Evolutionary conservation across 2,797 vertebrate genomes (phyloP).

Genomic region (Enteromius afrohamiltoni): DNA sequence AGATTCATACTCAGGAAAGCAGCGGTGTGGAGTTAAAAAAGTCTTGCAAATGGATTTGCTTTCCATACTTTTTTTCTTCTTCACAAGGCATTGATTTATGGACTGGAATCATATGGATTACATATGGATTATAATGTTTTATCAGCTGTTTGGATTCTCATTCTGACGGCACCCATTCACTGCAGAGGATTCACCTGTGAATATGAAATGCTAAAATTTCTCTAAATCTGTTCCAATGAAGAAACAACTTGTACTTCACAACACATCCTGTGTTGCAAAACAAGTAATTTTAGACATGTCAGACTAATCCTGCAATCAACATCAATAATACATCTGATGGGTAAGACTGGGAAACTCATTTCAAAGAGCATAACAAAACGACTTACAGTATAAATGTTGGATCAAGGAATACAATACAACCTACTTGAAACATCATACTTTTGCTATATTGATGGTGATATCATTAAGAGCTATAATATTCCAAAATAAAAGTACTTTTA

Average conservation of each 20-base stretch:
- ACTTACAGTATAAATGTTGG: conserved; percentile 1
- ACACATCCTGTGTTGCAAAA: background rate
- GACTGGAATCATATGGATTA: background rate
- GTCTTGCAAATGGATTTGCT: background rate
- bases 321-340: conserved; percentile 30
- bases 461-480: conserved; percentile 10
- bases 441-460: conserved; percentile 8
- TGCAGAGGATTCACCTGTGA: background rate
- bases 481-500: background rate
- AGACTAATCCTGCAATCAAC: background rate
- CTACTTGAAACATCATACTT: conserved; percentile 7
- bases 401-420: conserved; percentile 28
- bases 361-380: conserved; percentile 28
- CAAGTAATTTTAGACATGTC: background rate
- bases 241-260: background rate
- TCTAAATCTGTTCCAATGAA: background rate
- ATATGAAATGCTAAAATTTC: background rate
- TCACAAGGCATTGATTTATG: background rate
- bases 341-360: conserved; percentile 6
- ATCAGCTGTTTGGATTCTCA: background rate
- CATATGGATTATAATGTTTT: background rate
- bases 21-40: background rate
- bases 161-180: background rate
- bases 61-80: too few species aligned
- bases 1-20: background rate